A percentile compares a stretch with the other conserved stretches of the same genome.
Evolutionary conservation across 2,797 vertebrate species (phyloP).

Genomic region (Sardinella longiceps): DNA sequence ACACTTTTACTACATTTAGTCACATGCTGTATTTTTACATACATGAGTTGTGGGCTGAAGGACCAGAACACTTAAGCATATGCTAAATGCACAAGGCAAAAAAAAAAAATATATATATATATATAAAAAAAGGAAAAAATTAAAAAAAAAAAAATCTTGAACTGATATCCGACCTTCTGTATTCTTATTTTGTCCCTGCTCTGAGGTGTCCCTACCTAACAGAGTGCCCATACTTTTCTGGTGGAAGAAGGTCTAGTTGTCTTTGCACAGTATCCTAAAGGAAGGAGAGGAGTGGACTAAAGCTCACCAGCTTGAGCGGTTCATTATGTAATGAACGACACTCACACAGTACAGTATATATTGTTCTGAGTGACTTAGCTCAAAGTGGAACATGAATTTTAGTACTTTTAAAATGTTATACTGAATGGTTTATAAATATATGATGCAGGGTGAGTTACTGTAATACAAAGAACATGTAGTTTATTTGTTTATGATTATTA

Average conservation of each 20-base stretch:
- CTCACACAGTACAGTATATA: background rate
- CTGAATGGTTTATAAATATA: too few relatives aligned
- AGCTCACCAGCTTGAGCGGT: too few relatives aligned
- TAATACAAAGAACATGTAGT: too few relatives aligned
- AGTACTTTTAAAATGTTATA: too few relatives aligned
- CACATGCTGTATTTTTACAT: slow-evolving; percentile 11
- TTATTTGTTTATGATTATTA: too few relatives aligned
- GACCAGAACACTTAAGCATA: slow-evolving; percentile 6
- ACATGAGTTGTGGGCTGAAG: background rate
- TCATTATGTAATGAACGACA: too few relatives aligned
- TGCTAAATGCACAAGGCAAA: background rate
- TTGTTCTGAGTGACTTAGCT: background rate
- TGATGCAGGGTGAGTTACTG: too few relatives aligned
- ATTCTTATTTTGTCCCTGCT: background rate
- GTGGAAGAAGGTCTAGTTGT: background rate
- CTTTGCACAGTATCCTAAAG: too few relatives aligned
- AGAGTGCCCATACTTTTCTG: background rate
- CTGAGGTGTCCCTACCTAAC: background rate
- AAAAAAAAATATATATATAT: too few relatives aligned
- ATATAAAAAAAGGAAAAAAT: too few relatives aligned
- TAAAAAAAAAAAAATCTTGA: background rate
- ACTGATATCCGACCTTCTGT: background rate
- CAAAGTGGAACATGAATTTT: too few relatives aligned
- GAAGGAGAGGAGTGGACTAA: background rate
- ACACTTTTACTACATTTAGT: slow-evolving; percentile 24